Evolutionary conservation across 2,113 vertebrate genomes (phyloP).

Genomic region (Diglossa brunneiventris): DNA sequence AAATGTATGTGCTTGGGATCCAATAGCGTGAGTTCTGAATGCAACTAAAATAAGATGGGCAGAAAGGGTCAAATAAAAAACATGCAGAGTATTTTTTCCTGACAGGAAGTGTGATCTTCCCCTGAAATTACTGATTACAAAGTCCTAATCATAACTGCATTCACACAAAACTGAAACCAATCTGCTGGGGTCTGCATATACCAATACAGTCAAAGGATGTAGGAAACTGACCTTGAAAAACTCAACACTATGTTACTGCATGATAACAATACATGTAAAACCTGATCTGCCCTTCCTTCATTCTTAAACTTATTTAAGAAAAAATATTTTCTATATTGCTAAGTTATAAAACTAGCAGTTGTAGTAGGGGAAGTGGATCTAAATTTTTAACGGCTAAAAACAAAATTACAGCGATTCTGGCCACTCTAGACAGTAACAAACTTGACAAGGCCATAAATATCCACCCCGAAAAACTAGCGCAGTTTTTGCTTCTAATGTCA

Average conservation of each 20-base stretch:
- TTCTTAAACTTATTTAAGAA: neutral
- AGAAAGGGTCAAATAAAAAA: neutral
- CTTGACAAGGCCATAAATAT: neutral
- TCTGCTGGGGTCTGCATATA: neutral
- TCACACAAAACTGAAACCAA: neutral
- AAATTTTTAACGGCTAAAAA: neutral
- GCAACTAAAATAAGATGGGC: neutral
- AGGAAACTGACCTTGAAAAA: neutral
- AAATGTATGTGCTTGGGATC: neutral
- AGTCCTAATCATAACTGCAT: neutral
- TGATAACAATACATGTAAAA: neutral
- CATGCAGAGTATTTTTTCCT: neutral
- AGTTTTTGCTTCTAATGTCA: neutral
- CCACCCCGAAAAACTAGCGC: neutral
- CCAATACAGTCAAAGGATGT: neutral
- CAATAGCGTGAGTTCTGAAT: neutral
- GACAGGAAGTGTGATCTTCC: slow-evolving; percentile 8
- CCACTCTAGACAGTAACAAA: neutral
- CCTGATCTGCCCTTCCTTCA: neutral
- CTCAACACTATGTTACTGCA: neutral
- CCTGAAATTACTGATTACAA: slow-evolving; percentile 23
- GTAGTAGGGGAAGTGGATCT: neutral
- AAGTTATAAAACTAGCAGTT: neutral
- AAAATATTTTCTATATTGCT: neutral
- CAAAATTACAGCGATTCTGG: neutral